A percentile compares a stretch with the other conserved stretches of the same genome.
Evolutionary conservation across 2,113 vertebrate genomes (phyloP).

Genomic region (Butorides virescens): DNA sequence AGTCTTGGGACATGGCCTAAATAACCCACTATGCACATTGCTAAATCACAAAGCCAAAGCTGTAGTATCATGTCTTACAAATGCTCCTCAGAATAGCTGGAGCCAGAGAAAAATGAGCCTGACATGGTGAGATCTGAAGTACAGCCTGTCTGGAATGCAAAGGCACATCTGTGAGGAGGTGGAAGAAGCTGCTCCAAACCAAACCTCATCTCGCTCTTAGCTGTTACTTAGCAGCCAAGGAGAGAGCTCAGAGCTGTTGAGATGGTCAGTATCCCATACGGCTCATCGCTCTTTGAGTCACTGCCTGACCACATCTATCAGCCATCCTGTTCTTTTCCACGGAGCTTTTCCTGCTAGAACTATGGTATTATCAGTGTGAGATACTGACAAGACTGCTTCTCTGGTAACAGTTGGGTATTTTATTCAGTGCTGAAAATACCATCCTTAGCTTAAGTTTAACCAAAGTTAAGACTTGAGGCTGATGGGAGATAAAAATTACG

Average conservation of each 20-base stretch:
- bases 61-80: neutral
- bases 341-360: neutral
- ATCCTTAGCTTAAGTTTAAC: neutral
- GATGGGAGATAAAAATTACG: neutral
- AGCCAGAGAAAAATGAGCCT: neutral
- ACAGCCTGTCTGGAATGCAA: neutral
- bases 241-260: neutral
- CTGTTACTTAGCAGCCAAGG: neutral
- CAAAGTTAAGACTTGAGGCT: neutral
- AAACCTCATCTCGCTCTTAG: neutral
- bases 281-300: neutral
- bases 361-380: neutral
- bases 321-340: neutral
- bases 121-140: neutral
- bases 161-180: neutral
- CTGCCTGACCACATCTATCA: accelerated
- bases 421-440: neutral
- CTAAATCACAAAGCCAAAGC: neutral
- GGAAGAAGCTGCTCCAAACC: neutral
- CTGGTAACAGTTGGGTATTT: neutral
- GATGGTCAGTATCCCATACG: neutral
- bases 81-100: neutral
- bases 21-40: neutral
- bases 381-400: neutral
- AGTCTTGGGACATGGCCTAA: neutral